These are phyloP conservation scores for Miniopterus natalensis DNA, from an alignment of 2,113 vertebrate species.

Conservation along the genomic window DNA sequence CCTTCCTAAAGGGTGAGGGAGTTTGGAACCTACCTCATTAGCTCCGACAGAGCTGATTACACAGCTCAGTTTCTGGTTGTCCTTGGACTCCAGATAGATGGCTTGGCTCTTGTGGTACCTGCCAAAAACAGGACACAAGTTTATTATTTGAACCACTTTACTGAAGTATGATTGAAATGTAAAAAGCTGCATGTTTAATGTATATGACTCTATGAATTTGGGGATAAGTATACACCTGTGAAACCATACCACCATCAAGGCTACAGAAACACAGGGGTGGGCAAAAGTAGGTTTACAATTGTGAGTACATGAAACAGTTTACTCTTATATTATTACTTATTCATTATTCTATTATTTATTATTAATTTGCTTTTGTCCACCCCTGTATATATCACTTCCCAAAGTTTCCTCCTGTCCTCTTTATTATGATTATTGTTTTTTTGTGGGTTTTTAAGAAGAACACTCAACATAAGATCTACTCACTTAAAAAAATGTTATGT, in stretches of 20 bases:
- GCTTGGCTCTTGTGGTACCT: slow-evolving; percentile 99
- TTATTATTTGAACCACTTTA: not conserved
- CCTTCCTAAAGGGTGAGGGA: not conserved
- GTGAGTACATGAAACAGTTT: not conserved
- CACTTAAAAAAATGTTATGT: slow-evolving; percentile 8
- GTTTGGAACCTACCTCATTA: slow-evolving; percentile 92
- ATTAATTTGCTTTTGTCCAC: not conserved
- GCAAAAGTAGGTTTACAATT: not conserved
- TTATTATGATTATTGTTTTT: not conserved
- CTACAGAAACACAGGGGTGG: not conserved
- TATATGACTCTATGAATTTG: not conserved
- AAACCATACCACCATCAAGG: not conserved
- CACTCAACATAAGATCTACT: not conserved
- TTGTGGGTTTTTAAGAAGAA: not conserved
- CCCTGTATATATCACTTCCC: not conserved
- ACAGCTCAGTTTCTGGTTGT: slow-evolving; percentile 99
- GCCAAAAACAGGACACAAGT: slow-evolving; percentile 52
- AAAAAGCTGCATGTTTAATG: not conserved
- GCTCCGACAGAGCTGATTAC: slow-evolving; percentile 99
- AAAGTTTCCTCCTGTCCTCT: not conserved
- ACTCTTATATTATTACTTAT: not conserved
- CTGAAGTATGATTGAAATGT: not conserved
- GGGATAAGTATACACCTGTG: not conserved
- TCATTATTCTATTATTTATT: not conserved
- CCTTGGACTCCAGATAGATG: slow-evolving; percentile 98